Evolutionary conservation across 1,140 invertebrate species (phyloP).

Genomic region (Ylistrum balloti): DNA sequence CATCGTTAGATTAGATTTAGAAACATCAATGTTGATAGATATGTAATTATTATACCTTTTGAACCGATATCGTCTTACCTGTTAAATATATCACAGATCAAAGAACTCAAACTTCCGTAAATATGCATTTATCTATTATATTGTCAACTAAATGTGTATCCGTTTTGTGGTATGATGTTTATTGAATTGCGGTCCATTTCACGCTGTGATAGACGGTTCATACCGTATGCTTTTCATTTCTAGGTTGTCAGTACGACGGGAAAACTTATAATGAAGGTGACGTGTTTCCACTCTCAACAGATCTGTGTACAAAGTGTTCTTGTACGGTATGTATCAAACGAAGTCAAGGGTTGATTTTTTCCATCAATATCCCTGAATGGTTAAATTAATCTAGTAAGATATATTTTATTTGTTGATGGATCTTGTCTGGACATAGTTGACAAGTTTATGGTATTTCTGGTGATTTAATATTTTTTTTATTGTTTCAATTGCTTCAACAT

Average conservation of each 20-base stretch:
- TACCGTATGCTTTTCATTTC: conserved; percentile 49
- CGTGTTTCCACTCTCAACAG: conserved; percentile 70
- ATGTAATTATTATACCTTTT: not conserved
- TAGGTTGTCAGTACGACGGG: conserved; percentile 76
- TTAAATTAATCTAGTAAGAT: not conserved
- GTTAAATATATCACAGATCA: conserved; percentile 27
- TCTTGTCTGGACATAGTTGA: not conserved
- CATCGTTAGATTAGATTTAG: not conserved
- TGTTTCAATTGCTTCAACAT: no score
- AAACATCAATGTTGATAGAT: not conserved
- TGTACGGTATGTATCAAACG: conserved; percentile 73
- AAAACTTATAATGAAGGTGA: conserved; percentile 73
- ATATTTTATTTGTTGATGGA: not conserved
- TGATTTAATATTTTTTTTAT: not conserved
- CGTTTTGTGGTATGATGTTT: not conserved
- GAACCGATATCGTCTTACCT: not conserved
- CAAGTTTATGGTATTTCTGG: not conserved
- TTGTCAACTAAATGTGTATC: not conserved
- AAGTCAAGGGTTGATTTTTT: not conserved
- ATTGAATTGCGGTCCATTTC: not conserved
- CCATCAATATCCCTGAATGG: not conserved
- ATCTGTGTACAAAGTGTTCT: conserved; percentile 75
- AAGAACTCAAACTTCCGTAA: not conserved
- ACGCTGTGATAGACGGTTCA: not conserved
- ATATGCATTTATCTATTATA: not conserved